These are phyloP conservation scores for Dendrolimus houi DNA, from an alignment of 2,888 invertebrate species.

Conservation along the genomic window DNA sequence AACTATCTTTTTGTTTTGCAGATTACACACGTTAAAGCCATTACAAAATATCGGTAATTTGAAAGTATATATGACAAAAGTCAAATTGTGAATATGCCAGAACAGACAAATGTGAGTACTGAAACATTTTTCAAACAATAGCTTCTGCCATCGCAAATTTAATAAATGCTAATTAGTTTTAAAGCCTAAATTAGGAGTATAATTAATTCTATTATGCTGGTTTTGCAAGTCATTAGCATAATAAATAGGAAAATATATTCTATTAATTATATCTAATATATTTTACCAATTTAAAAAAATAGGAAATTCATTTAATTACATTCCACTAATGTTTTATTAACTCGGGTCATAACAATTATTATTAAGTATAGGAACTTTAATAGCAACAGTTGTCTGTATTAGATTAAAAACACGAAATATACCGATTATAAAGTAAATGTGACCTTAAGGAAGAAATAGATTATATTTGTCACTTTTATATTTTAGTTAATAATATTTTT, in stretches of 20 bases:
- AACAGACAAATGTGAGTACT: not conserved
- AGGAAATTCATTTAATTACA: too few relatives aligned
- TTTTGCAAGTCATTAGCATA: not conserved
- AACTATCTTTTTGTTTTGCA: not conserved
- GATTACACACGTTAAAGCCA: not conserved
- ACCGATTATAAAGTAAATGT: too few relatives aligned
- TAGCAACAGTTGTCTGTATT: too few relatives aligned
- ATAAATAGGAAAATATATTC: not conserved
- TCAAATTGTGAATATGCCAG: not conserved
- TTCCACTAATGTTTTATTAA: too few relatives aligned
- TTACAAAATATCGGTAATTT: not conserved
- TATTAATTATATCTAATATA: too few relatives aligned
- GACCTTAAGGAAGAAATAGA: too few relatives aligned
- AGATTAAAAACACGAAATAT: too few relatives aligned
- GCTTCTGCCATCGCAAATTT: not conserved
- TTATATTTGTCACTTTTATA: too few relatives aligned
- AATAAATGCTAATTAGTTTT: not conserved
- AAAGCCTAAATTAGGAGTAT: not conserved
- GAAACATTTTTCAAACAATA: not conserved
- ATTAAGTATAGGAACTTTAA: too few relatives aligned
- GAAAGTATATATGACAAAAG: not conserved
- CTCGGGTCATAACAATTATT: too few relatives aligned
- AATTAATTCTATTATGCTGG: not conserved
- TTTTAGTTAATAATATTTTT: too few relatives aligned
- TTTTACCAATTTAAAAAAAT: too few relatives aligned